Percentiles rank a stretch among this genome's conserved stretches.
phyloP scores from a whole-genome alignment of 2,113 vertebrate species.

The Datnioides undecimradiatus region DNA sequence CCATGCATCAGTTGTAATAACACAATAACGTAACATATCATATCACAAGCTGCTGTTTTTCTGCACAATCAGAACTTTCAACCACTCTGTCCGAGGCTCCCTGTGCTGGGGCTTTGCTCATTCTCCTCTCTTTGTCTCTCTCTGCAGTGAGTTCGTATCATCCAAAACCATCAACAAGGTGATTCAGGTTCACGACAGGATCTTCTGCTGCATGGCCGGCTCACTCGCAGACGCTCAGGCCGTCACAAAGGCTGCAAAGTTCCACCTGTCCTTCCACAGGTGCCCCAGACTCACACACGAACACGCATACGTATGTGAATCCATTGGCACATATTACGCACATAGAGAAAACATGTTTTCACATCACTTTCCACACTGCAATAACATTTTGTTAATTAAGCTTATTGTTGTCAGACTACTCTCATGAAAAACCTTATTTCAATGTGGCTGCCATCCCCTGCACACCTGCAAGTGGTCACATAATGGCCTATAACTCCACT shows the following conservation, averaged over 20 bases:
- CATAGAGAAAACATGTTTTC: neutral
- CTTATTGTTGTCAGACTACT: no score
- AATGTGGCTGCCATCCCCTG: no score
- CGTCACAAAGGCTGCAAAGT: constrained; percentile 77
- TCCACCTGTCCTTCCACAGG: constrained; percentile 83
- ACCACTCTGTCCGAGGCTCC: neutral
- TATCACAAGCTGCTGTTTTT: no score
- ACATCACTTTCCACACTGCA: neutral
- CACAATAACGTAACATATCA: no score
- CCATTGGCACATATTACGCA: neutral
- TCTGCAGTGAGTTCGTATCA: constrained; percentile 71
- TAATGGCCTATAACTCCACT: no score
- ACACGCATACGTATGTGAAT: no score
- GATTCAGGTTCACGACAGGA: constrained; percentile 82
- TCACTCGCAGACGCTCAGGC: constrained; percentile 83
- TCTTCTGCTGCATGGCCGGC: constrained; percentile 84
- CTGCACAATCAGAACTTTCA: neutral
- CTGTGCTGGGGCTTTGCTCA: neutral
- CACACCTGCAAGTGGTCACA: no score
- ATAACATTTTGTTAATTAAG: neutral
- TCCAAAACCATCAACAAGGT: constrained; percentile 85
- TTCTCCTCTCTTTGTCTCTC: neutral
- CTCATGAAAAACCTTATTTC: no score
- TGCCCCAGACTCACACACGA: constrained; percentile 21
- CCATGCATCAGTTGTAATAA: neutral